A percentile compares a stretch with the other conserved stretches of the same genome.
These are phyloP conservation scores for Opisthograptis luteolata DNA, from an alignment of 2,888 invertebrate species.

Conservation along the genomic window DNA sequence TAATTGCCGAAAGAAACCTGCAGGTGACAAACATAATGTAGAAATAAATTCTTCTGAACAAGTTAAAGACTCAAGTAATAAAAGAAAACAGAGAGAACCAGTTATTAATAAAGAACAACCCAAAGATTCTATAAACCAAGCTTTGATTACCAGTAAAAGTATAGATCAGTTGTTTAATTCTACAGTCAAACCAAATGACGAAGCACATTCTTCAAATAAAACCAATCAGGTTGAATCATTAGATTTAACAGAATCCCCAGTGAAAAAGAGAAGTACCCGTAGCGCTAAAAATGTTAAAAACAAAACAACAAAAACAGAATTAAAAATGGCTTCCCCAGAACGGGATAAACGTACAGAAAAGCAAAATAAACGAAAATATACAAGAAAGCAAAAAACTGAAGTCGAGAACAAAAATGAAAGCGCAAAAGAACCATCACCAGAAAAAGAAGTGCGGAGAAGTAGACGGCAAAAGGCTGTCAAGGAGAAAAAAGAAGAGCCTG, in stretches of 20 bases:
- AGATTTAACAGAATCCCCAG: conserved; percentile 9
- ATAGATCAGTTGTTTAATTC: conserved; percentile 15
- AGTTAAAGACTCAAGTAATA: conserved; percentile 16
- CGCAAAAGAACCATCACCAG: conserved; percentile 39
- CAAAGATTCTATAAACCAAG: conserved; percentile 18
- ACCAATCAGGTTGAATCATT: conserved; percentile 11
- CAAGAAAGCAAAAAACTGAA: conserved; percentile 20
- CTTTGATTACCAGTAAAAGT: neutral
- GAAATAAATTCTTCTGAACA: conserved; percentile 7
- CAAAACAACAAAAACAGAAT: conserved; percentile 25
- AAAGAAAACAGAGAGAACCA: conserved; percentile 18
- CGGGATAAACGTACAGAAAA: conserved; percentile 16
- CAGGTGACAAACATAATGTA: neutral
- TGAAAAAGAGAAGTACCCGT: conserved; percentile 33
- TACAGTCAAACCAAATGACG: conserved; percentile 7
- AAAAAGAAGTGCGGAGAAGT: conserved; percentile 59
- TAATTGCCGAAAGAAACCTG: conserved; percentile 3
- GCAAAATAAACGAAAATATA: conserved; percentile 26
- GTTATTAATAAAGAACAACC: conserved; percentile 14
- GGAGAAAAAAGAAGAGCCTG: conserved; percentile 34
- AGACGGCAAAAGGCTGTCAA: conserved; percentile 52
- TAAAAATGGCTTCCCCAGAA: conserved; percentile 28
- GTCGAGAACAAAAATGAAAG: conserved; percentile 24
- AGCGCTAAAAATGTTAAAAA: conserved; percentile 44
- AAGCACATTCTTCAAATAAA: conserved; percentile 21